Evolutionary conservation across 2,797 vertebrate species (phyloP), one percentile per base, ranked within the genome.

Genomic region (Artibeus jamaicensis): DNA sequence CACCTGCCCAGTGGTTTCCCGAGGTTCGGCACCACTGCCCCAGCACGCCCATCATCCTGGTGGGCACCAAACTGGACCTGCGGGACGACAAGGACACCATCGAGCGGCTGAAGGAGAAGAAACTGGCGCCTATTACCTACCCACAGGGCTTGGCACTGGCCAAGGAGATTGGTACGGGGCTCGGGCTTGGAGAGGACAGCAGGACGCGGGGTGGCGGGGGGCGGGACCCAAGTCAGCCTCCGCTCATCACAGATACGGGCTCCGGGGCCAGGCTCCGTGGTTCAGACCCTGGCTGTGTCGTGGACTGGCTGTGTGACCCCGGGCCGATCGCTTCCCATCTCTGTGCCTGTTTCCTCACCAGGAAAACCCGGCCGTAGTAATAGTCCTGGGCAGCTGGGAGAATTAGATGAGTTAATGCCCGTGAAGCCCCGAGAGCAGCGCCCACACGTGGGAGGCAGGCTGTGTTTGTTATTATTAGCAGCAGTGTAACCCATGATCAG

Each of bases 11-110:
- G 99, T 99, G 99, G 99, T 99, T 99, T 96, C 99, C 99, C 0
- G 99, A 99, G 98, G 99, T 99, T 16, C 98, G 99, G 29, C 99
- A 99, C 97, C 99, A 99, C 98, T 99, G 99, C 95, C 99, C 99
- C 19, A 99, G 98, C 96, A 99, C 99, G 0, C 99, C 99, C 39
- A 99, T 99, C 86, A 99, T 99, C 91, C 98, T 99, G 32, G 99
- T 99, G 84, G 99, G 99, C 91, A 99, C 99, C 97, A 99, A 99
- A 97, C 97, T 99, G 97, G 99, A 99, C 97, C 98, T 99, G 97
- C 98, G 99, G 67, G 99, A 99, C 2, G 99, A 99, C 97, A 99
- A 99, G 96, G 99, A 99, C 0, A 99, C 99, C 96, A 99, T 99
- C 0, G 99, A 99, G 98, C 99, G 99, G 98, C 98, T 99, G 96